Conservation (phyloP, 2,888 invertebrate genomes). For the Philhelius pedissequus region DNA sequence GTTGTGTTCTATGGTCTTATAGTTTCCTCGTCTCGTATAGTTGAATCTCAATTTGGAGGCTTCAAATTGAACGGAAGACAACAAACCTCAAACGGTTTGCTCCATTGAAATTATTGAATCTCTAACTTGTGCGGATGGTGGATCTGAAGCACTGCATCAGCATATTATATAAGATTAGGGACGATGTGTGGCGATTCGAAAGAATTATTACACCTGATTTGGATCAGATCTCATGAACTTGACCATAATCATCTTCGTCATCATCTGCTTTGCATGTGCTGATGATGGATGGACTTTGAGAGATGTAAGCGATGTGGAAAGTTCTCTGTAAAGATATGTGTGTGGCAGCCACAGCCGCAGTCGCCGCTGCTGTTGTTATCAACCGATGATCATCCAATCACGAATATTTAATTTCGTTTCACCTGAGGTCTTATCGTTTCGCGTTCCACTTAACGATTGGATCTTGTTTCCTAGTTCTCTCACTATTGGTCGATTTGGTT, state of each 20-base stretch:
- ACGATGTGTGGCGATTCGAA: conserved; percentile 73
- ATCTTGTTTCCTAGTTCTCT: conserved; percentile 67
- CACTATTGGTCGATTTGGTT: not conserved
- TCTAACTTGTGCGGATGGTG: not conserved
- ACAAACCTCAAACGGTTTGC: not conserved
- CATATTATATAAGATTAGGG: not conserved
- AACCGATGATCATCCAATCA: conserved; percentile 78
- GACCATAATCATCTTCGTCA: conserved; percentile 71
- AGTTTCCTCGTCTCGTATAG: too few relatives aligned
- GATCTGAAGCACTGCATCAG: conserved; percentile 54
- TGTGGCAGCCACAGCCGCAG: conserved; percentile 14
- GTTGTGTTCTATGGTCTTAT: conserved; percentile 69
- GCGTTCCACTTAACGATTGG: conserved; percentile 68
- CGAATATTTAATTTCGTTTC: conserved; percentile 79
- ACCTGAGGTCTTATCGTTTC: conserved; percentile 74
- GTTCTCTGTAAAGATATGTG: not conserved
- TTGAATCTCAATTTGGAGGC: conserved; percentile 50
- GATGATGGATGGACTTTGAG: conserved; percentile 33
- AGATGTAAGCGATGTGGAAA: not conserved
- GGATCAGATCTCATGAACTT: conserved; percentile 78
- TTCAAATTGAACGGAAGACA: not conserved
- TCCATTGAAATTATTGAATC: not conserved
- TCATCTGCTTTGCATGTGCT: conserved; percentile 41
- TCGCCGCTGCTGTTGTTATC: conserved; percentile 42
- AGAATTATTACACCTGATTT: conserved; percentile 80